These are phyloP conservation scores for Platycheirus rosarum DNA, from an alignment of 2,888 invertebrate genomes.

Conservation along the genomic window DNA sequence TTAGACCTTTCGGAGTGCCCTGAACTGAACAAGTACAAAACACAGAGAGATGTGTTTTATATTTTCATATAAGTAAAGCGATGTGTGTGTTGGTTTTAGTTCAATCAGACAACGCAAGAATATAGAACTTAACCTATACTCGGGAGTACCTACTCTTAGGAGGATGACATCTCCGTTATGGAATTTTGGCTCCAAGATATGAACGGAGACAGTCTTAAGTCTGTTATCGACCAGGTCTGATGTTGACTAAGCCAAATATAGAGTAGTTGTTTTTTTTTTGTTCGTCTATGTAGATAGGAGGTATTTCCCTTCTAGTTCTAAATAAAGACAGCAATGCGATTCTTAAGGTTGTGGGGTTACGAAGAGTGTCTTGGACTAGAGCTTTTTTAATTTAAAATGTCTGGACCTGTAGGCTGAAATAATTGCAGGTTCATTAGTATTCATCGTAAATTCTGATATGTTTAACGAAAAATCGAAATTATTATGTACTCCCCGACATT, in stretches of 20 bases:
- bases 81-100: conserved; percentile 24
- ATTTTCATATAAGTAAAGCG: too few species aligned
- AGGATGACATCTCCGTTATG: conserved; percentile 21
- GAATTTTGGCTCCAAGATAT: conserved; percentile 30
- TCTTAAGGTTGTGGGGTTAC: too few species aligned
- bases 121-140: conserved; percentile 39
- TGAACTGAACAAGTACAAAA: conserved; percentile 41
- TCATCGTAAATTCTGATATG: too few species aligned
- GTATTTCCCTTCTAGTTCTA: too few species aligned
- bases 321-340: too few species aligned
- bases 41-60: conserved; percentile 18
- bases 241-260: conserved; percentile 19
- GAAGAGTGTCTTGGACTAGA: too few species aligned
- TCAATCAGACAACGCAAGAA: conserved; percentile 48
- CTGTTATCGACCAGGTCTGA: conserved; percentile 39
- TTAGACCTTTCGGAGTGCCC: conserved; percentile 52
- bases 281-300: background rate
- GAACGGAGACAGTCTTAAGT: conserved; percentile 36
- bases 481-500: too few species aligned
- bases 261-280: conserved; percentile 6
- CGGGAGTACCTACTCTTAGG: conserved; percentile 4
- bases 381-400: too few species aligned
- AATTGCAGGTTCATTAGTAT: background rate
- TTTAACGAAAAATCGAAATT: too few species aligned
- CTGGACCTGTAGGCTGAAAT: background rate